phyloP scores from a whole-genome alignment of 2,888 invertebrate genomes.

The Himalopsyche japonica region DNA sequence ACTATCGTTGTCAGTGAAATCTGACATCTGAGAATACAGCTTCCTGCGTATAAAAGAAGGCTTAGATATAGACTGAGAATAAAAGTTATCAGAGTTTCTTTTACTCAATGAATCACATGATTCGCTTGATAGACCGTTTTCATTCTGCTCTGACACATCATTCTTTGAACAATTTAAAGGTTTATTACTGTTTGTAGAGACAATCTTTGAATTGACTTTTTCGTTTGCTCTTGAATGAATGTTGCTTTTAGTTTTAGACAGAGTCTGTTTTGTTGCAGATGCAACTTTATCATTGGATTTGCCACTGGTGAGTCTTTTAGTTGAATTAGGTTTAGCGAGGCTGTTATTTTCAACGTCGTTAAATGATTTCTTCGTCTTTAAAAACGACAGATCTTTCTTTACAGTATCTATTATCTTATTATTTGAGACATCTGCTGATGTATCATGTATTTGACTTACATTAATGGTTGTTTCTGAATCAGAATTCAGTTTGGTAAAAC shows the following conservation, averaged over 20 bases:
- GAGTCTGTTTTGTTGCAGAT: not conserved
- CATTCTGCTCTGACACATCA: not conserved
- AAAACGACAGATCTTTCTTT: not conserved
- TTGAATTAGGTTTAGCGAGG: not conserved
- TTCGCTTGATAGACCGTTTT: not conserved
- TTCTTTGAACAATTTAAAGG: not conserved
- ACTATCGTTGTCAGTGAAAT: constrained; percentile 3
- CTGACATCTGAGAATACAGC: constrained; percentile 12
- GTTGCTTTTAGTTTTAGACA: not conserved
- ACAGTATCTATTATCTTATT: not conserved
- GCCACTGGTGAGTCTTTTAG: not conserved
- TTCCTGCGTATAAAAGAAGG: constrained; percentile 21
- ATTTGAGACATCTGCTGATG: not conserved
- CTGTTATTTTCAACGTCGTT: not conserved
- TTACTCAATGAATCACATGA: not conserved
- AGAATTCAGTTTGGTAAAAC: not conserved
- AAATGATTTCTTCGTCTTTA: not conserved
- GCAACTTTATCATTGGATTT: not conserved
- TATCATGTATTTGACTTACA: not conserved
- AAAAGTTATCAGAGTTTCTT: constrained; percentile 10
- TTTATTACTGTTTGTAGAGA: not conserved
- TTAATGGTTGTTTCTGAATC: not conserved
- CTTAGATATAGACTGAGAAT: not conserved
- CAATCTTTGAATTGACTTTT: not conserved
- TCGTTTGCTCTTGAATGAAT: not conserved